These are phyloP conservation scores for Erinaceus europaeus DNA, from an alignment of 2,113 vertebrate species.

Conservation along the genomic window DNA sequence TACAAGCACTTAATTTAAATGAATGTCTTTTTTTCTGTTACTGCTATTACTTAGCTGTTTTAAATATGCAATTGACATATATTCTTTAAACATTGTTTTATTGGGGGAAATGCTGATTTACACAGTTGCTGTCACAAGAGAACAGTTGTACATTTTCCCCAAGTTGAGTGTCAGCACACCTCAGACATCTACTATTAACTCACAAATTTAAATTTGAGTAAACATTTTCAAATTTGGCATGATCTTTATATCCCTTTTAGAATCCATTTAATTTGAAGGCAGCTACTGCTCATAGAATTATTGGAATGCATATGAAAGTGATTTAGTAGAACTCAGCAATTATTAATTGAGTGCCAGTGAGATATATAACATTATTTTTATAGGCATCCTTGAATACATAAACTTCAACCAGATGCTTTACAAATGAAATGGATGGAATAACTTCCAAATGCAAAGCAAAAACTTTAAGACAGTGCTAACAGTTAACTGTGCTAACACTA, in stretches of 20 bases:
- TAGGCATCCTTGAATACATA: not conserved
- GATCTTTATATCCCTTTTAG: not conserved
- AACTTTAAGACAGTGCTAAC: constrained; percentile 1
- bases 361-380: not conserved
- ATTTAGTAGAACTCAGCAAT: not conserved
- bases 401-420: not conserved
- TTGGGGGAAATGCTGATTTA: too few relatives aligned
- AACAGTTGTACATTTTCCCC: too few relatives aligned
- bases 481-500: not conserved
- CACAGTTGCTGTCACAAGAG: too few relatives aligned
- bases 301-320: not conserved
- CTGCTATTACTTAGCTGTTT: not conserved
- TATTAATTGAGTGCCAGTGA: not conserved
- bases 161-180: too few relatives aligned
- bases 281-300: not conserved
- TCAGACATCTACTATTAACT: too few relatives aligned
- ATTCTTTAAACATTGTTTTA: too few relatives aligned
- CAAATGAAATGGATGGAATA: not conserved
- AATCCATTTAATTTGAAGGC: not conserved
- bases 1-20: not conserved
- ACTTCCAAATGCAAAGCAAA: not conserved
- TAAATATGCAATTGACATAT: not conserved
- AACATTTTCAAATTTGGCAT: not conserved
- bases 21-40: not conserved
- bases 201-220: not conserved